Evolutionary conservation across 2,888 invertebrate genomes (phyloP).

Genomic region (Schrankia costaestrigalis): DNA sequence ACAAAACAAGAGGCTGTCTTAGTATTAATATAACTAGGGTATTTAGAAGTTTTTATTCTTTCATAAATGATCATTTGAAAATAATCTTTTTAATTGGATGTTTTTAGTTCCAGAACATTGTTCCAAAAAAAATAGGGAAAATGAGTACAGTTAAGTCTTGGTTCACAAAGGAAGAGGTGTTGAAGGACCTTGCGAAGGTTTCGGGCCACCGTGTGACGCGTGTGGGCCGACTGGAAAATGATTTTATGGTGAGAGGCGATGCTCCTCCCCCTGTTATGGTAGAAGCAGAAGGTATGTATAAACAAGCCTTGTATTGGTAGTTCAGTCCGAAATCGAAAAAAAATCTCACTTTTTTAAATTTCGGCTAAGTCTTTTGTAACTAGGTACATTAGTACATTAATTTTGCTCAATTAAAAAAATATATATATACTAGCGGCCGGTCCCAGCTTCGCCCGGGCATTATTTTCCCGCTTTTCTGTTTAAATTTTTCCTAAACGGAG

Average conservation of each 20-base stretch:
- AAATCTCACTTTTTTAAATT: too few species aligned
- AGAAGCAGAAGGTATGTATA: conserved; percentile 39
- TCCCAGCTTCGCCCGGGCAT: too few species aligned
- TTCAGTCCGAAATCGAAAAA: too few species aligned
- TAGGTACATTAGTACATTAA: too few species aligned
- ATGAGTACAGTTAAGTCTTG: conserved; percentile 32
- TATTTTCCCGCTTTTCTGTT: too few species aligned
- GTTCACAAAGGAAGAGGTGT: conserved; percentile 49
- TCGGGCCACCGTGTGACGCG: conserved; percentile 28
- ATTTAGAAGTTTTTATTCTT: not conserved
- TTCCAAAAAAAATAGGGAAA: not conserved
- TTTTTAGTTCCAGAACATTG: not conserved
- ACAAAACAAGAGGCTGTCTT: too few species aligned
- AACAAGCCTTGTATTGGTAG: too few species aligned
- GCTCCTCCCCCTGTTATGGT: conserved; percentile 41
- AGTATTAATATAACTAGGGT: too few species aligned
- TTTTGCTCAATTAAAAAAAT: too few species aligned
- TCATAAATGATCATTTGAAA: not conserved
- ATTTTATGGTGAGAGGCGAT: conserved; percentile 40
- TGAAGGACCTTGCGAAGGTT: conserved; percentile 42
- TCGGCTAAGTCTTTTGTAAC: too few species aligned
- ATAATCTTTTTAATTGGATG: not conserved
- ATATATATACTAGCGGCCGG: too few species aligned
- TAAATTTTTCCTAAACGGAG: too few species aligned
- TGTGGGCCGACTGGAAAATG: conserved; percentile 33